Conservation (phyloP, 2,113 vertebrate genomes). For the Caretta caretta region DNA sequence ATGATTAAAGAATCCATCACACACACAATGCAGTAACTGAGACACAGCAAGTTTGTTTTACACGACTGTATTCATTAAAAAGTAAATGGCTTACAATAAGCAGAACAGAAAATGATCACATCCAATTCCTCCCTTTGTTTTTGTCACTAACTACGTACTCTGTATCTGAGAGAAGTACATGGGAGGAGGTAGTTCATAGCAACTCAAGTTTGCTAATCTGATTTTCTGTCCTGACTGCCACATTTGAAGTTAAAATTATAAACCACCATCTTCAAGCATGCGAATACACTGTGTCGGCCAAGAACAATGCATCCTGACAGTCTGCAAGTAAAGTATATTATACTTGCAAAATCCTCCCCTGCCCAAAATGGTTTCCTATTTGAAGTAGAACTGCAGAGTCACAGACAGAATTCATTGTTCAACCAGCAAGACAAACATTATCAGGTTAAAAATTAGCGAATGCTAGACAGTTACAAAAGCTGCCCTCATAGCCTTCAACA, state of each 20-base stretch:
- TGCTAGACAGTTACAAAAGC: neutral
- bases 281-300: neutral
- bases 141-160: neutral
- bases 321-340: neutral
- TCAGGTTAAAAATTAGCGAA: slow-evolving; percentile 72
- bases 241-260: neutral
- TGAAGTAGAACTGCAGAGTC: neutral
- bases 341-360: neutral
- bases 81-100: neutral
- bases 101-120: neutral
- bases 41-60: neutral
- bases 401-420: slow-evolving; percentile 13
- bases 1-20: neutral
- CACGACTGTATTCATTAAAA: neutral
- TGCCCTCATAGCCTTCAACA: neutral
- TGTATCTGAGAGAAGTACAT: neutral
- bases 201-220: neutral
- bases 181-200: neutral
- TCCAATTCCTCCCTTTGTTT: neutral
- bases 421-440: slow-evolving; percentile 9
- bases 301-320: neutral
- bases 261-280: neutral
- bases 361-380: neutral
- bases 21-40: neutral
- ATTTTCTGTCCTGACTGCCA: neutral